These are phyloP conservation scores for Ceryle rudis DNA, from an alignment of 2,797 vertebrate genomes.

Conservation along the genomic window DNA sequence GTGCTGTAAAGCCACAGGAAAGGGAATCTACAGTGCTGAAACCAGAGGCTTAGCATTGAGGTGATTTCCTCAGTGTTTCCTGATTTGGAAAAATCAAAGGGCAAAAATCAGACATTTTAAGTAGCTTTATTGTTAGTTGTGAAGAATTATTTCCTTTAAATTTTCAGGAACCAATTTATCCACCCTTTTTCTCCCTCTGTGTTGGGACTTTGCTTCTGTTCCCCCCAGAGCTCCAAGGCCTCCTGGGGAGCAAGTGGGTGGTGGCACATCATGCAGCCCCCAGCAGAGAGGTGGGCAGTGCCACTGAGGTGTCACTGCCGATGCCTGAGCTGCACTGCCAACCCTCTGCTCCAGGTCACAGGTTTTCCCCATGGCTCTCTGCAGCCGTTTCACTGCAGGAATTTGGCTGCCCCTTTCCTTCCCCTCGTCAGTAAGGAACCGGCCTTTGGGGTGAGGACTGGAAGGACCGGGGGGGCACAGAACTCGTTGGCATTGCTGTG, in stretches of 20 bases:
- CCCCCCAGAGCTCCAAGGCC: not conserved
- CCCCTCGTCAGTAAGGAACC: rapidly evolving
- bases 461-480: not conserved
- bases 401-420: not conserved
- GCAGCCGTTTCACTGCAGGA: not conserved
- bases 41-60: not conserved
- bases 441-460: not conserved
- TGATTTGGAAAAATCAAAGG: not conserved
- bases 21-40: not conserved
- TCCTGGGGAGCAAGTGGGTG: rapidly evolving
- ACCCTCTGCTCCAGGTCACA: rapidly evolving
- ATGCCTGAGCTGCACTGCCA: not conserved
- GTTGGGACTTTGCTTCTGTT: not conserved
- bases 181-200: not conserved
- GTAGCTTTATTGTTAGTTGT: not conserved
- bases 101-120: not conserved
- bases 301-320: not conserved
- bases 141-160: not conserved
- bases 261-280: not conserved
- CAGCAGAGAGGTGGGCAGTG: not conserved
- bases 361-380: not conserved
- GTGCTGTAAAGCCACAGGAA: not conserved
- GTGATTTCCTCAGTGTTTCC: not conserved
- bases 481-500: rapidly evolving
- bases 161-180: not conserved